Conservation (phyloP, 2,888 invertebrate genomes). For the Automeris io region DNA sequence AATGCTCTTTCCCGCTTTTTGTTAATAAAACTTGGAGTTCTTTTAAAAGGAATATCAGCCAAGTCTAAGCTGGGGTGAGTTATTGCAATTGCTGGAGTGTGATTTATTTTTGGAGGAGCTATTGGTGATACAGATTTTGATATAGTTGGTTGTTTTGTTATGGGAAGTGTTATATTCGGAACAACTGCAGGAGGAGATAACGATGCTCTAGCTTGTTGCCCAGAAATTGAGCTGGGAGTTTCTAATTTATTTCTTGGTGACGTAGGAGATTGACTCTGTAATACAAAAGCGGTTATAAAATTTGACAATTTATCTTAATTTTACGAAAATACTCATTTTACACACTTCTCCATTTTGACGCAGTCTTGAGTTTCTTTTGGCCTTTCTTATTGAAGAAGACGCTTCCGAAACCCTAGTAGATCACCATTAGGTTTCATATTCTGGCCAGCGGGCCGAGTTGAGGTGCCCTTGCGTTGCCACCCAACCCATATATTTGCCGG, state of each 20-base stretch:
- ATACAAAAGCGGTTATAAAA: constrained; percentile 13
- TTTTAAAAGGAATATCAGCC: constrained; percentile 65
- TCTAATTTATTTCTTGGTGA: constrained; percentile 73
- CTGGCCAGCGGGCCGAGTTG: no score
- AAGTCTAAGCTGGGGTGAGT: constrained; percentile 74
- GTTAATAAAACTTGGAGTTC: constrained; percentile 69
- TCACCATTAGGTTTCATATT: no score
- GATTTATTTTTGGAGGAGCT: constrained; percentile 44
- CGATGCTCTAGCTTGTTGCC: constrained; percentile 46
- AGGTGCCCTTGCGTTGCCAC: no score
- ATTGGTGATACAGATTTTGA: constrained; percentile 51
- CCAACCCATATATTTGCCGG: no score
- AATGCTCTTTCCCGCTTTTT: constrained; percentile 70
- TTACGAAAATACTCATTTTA: not conserved
- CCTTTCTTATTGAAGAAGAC: no score
- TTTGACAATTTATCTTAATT: not conserved
- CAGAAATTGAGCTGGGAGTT: constrained; percentile 51
- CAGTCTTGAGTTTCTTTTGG: no score
- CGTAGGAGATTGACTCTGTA: constrained; percentile 70
- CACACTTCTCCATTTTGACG: no score
- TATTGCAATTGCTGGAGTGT: constrained; percentile 77
- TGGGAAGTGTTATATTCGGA: constrained; percentile 57
- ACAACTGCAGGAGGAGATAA: constrained; percentile 69
- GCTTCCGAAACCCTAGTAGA: no score
- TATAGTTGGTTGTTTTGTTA: constrained; percentile 67